phyloP scores from a whole-genome alignment of 53 echinoderm and acorn worm species.

The Holothuria scabra region DNA sequence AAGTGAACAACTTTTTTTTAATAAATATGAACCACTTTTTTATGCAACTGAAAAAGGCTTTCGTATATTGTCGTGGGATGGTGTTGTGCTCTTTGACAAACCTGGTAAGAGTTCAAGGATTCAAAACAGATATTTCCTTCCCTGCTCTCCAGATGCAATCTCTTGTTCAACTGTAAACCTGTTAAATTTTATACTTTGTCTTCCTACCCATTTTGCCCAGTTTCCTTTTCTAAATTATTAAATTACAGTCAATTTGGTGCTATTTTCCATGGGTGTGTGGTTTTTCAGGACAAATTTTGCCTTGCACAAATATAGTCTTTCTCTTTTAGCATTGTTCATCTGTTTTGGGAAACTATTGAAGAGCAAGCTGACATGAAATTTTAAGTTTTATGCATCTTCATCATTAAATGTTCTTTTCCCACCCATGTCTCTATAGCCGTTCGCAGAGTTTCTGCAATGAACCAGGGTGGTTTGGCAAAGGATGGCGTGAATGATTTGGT shows the following conservation, averaged over 20 bases:
- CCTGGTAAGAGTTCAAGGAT: slow-evolving; percentile 25
- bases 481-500: slow-evolving; percentile 17
- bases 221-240: neutral
- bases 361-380: no score
- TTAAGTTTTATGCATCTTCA: no score
- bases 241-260: neutral
- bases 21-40: no score
- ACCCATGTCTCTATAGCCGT: neutral
- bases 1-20: no score
- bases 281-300: no score
- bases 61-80: slow-evolving; percentile 39
- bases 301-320: no score
- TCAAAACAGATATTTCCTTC: no score
- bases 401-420: slow-evolving; percentile 18
- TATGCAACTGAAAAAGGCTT: slow-evolving; percentile 21
- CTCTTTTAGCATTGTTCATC: no score
- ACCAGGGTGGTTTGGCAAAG: neutral
- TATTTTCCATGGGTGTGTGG: no score
- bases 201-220: neutral
- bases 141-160: no score
- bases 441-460: slow-evolving; percentile 32
- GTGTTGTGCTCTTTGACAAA: slow-evolving; percentile 42
- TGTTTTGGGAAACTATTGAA: no score
- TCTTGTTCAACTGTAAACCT: neutral
- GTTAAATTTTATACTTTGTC: neutral